phyloP scores from a whole-genome alignment of 2,113 vertebrate genomes.

The Microtus richardsoni region DNA sequence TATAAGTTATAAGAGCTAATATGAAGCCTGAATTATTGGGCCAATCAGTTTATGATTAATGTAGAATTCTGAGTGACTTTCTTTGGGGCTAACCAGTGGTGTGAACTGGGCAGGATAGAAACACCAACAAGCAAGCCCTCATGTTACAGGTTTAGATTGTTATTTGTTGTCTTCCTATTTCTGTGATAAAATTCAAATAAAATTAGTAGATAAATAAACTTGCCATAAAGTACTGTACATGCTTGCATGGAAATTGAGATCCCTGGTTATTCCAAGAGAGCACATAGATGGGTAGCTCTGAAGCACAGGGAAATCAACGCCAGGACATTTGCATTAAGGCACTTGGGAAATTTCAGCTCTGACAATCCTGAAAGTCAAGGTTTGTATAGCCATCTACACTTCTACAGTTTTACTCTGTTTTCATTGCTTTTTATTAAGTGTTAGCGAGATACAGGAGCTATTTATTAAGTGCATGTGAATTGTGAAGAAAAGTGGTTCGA shows the following conservation, averaged over 20 bases:
- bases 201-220: neutral
- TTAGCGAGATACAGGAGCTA: neutral
- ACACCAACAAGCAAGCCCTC: no score
- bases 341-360: neutral
- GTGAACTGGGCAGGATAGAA: no score
- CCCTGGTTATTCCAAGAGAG: neutral
- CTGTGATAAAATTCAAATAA: slow-evolving; percentile 5
- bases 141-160: neutral
- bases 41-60: neutral
- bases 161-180: neutral
- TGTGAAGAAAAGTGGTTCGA: neutral
- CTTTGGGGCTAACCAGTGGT: no score
- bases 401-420: slow-evolving; percentile 3
- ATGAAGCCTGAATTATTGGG: no score
- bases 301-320: neutral
- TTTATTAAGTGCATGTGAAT: neutral
- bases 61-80: no score
- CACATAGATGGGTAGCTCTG: neutral
- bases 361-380: neutral
- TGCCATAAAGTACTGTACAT: neutral
- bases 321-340: neutral
- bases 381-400: neutral
- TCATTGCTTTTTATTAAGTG: neutral
- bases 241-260: neutral
- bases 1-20: no score